Evolutionary conservation across 2,888 invertebrate species (phyloP), one percentile per base, ranked within the genome.

Genomic region (Conops quadrifasciatus): DNA sequence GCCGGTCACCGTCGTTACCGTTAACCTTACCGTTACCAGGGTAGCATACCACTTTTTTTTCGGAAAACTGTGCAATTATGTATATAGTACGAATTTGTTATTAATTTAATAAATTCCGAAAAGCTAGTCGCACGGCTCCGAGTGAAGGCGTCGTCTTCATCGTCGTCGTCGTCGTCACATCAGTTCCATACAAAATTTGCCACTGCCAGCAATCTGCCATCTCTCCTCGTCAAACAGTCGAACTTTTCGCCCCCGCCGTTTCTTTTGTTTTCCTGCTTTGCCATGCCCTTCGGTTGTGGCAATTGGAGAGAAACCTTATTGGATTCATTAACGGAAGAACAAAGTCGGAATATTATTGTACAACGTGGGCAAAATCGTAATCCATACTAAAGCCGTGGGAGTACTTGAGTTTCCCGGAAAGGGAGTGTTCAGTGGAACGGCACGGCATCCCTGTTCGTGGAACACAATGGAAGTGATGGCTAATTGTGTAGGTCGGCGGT

Each of bases 161-260:
- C 73, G 72, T 74, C 62, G 64, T 49, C 70, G 58, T 58, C 72
- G 59, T 67, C 58, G 59, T 47, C 66, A 67, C n/a, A n/a, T n/a
- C n/a, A n/a, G n/a, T n/a, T n/a, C n/a, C n/a, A n/a, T n/a, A 36
- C 36, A 36, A 36, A 36, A 36, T n/a, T n/a, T 36, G 36, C 36
- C 9, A 9, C 36, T 7, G 9, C 36, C 36, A 36, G 9, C 36
- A 36, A 36, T 36, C 36, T 36, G 36, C 9, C 36, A 9, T 36
- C 36, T 4, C 9, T 73, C 45, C 53, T 43, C 65, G 63, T 64
- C 65, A 45, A 53, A 47, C 65, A 59, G 70, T 70, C 66, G 60
- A 66, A 64, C 45, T 64, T 24, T 30, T 19, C 43, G 4, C 36
- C 9, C 9, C 36, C 36, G 9, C 9, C 9, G 5, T 36, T 36